Percentiles rank a stretch among this genome's conserved stretches.
Conservation (phyloP, 1,140 invertebrate genomes). For the Trinorchestia longiramus region DNA sequence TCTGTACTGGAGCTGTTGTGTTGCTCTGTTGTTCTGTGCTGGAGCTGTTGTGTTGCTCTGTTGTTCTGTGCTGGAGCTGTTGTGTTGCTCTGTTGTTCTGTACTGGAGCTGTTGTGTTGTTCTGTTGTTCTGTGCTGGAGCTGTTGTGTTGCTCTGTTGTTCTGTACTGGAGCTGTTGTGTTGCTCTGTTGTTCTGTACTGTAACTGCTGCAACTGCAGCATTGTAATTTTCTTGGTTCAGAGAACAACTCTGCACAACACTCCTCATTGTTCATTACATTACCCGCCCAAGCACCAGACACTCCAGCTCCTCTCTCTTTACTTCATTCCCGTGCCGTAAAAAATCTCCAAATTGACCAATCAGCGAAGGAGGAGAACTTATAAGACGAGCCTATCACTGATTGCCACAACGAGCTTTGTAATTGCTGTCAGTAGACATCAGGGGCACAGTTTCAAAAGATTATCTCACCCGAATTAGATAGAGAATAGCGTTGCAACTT, state of each 20-base stretch:
- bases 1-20: not conserved
- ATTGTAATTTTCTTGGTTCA: not conserved
- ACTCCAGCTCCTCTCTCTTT: not conserved
- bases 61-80: not conserved
- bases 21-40: not conserved
- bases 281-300: not conserved
- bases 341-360: not conserved
- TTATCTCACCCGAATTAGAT: not conserved
- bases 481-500: not conserved
- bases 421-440: constrained; percentile 6
- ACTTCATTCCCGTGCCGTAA: not conserved
- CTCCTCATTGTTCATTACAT: not conserved
- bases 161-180: too few species aligned
- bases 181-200: too few species aligned
- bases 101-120: not conserved
- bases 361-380: not conserved
- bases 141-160: not conserved
- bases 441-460: constrained; percentile 16
- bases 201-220: too few species aligned
- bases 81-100: not conserved
- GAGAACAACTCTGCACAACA: not conserved
- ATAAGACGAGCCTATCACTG: not conserved
- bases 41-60: not conserved
- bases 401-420: constrained; percentile 37
- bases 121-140: not conserved